Evolutionary conservation across 2,797 vertebrate species (phyloP).

Genomic region (Geotrypetes seraphini): DNA sequence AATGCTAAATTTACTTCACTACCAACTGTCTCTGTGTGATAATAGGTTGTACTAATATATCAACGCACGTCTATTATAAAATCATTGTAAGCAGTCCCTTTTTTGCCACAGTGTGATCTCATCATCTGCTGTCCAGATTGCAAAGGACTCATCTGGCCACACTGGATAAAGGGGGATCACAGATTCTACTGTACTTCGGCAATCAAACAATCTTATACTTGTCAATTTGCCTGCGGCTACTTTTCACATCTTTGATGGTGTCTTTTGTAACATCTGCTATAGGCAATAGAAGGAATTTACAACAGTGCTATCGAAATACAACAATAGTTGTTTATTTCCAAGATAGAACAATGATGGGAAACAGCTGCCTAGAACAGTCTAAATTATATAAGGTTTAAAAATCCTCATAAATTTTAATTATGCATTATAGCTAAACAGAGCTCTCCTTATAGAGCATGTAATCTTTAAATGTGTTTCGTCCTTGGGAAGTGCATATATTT

Average conservation of each 20-base stretch:
- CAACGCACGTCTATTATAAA: constrained; percentile 7
- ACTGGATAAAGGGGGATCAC: not conserved
- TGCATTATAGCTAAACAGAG: constrained; percentile 35
- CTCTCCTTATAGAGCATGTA: too few species aligned
- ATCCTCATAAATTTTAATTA: constrained; percentile 44
- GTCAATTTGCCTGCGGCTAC: constrained; percentile 25
- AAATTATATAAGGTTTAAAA: constrained; percentile 39
- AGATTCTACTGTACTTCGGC: constrained; percentile 28
- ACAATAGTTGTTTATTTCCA: constrained; percentile 13
- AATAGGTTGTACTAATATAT: not conserved
- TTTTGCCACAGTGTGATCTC: constrained; percentile 7
- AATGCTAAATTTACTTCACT: not conserved
- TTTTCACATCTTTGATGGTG: constrained; percentile 29
- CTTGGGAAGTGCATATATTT: too few species aligned
- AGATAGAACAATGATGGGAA: constrained; percentile 15
- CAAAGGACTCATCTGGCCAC: constrained; percentile 2
- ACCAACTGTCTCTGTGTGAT: not conserved
- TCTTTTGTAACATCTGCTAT: constrained; percentile 36
- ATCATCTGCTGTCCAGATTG: constrained; percentile 5
- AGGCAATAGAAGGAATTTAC: constrained; percentile 2
- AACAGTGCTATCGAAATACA: not conserved
- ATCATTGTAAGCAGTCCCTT: not conserved
- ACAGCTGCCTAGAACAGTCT: constrained; percentile 32
- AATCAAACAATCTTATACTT: constrained; percentile 38
- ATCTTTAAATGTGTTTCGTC: too few species aligned